These are phyloP conservation scores for Capitella teleta DNA, from an alignment of 1,140 invertebrate species.

Conservation along the genomic window DNA sequence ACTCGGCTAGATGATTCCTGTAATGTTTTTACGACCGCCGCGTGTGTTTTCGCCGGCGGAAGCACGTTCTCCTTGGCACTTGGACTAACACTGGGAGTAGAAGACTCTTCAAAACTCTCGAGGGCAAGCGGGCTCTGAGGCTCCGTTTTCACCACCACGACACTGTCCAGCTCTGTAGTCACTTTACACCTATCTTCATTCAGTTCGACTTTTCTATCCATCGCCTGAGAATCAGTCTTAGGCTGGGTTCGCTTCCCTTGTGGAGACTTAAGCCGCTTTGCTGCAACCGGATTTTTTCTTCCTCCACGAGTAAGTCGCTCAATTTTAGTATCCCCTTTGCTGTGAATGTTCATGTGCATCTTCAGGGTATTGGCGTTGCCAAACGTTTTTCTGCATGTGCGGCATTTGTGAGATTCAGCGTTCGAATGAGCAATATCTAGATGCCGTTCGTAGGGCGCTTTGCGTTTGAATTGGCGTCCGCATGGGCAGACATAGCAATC, in stretches of 20 bases:
- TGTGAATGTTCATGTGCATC: conserved; percentile 10
- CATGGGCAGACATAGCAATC: conserved; percentile 4
- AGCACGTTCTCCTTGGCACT: no score
- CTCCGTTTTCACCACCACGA: no score
- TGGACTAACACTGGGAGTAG: no score
- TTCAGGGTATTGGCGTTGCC: conserved; percentile 10
- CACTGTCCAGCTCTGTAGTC: no score
- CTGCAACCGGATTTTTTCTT: background rate
- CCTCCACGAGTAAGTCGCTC: background rate
- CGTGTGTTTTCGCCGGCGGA: no score
- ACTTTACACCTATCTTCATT: no score
- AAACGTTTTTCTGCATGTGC: conserved; percentile 8
- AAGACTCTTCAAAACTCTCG: no score
- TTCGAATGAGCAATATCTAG: conserved; percentile 9
- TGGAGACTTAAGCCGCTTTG: background rate
- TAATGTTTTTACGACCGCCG: no score
- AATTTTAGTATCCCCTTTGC: background rate
- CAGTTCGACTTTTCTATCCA: background rate
- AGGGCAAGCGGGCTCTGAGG: no score
- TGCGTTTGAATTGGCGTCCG: conserved; percentile 2
- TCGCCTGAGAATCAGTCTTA: background rate
- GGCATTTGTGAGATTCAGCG: conserved; percentile 1
- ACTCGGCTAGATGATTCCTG: no score
- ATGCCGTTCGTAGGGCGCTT: conserved; percentile 2
- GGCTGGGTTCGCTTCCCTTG: background rate